Evolutionary conservation across 2,113 vertebrate species (phyloP).

Genomic region (Thermophis baileyi): DNA sequence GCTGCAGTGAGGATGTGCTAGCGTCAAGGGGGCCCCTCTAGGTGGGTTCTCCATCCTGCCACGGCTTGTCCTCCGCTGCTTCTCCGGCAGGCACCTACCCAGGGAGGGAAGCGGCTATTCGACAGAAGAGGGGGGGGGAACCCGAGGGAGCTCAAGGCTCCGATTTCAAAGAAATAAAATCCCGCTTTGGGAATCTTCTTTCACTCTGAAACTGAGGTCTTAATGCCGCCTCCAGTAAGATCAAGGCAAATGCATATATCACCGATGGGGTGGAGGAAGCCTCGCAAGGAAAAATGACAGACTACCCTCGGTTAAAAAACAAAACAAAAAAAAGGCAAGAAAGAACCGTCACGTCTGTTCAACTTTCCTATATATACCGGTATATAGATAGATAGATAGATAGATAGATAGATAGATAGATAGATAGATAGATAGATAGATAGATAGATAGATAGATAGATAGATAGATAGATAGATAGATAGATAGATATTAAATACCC

Average conservation of each 20-base stretch:
- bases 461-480: too few species aligned
- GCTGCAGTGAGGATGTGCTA: constrained; percentile 69
- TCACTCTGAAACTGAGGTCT: background rate
- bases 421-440: too few species aligned
- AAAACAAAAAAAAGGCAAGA: background rate
- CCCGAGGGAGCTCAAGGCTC: background rate
- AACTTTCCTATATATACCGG: background rate
- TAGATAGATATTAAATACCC: background rate
- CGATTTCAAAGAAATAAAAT: background rate
- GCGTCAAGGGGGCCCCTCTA: constrained; percentile 80
- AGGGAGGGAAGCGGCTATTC: background rate
- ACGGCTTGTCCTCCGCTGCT: constrained; percentile 46
- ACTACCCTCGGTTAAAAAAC: background rate
- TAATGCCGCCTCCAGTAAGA: background rate
- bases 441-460: too few species aligned
- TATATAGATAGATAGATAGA: too few species aligned
- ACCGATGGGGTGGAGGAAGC: too few species aligned
- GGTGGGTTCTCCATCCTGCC: constrained; percentile 69
- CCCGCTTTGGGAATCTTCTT: background rate
- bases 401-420: too few species aligned
- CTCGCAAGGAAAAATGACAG: background rate
- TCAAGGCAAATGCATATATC: background rate
- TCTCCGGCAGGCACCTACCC: background rate
- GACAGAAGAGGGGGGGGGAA: background rate
- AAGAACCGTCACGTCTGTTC: background rate